phyloP scores from a whole-genome alignment of 2,888 invertebrate genomes.

The Euproctis similis region DNA sequence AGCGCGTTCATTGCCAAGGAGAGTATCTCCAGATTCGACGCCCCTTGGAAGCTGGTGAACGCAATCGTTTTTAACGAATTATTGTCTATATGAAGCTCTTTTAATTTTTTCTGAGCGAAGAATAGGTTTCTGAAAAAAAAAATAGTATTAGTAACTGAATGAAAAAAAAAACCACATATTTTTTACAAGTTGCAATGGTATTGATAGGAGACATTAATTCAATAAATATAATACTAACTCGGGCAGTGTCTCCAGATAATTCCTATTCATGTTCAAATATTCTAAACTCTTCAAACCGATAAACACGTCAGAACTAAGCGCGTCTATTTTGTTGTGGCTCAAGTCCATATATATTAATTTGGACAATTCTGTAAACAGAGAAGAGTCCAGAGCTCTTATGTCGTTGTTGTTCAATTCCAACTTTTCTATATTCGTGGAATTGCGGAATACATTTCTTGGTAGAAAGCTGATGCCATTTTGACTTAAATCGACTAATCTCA shows the following conservation, averaged over 20 bases:
- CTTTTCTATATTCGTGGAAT: slow-evolving; percentile 1
- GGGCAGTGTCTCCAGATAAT: slow-evolving; percentile 10
- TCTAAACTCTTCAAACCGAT: slow-evolving; percentile 5
- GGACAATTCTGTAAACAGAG: not conserved
- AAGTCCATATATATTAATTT: not conserved
- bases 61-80: slow-evolving; percentile 21
- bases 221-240: slow-evolving; percentile 14
- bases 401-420: slow-evolving; percentile 7
- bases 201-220: no score
- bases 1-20: slow-evolving; percentile 25
- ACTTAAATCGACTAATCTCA: slow-evolving; percentile 6
- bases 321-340: not conserved
- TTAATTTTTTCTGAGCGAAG: slow-evolving; percentile 11
- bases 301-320: slow-evolving; percentile 2
- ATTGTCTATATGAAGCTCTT: slow-evolving; percentile 15
- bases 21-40: slow-evolving; percentile 5
- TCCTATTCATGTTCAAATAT: slow-evolving; percentile 11
- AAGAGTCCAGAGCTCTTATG: not conserved
- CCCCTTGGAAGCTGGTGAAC: slow-evolving; percentile 8
- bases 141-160: no score
- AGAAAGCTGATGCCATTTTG: not conserved
- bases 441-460: slow-evolving; percentile 7
- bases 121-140: slow-evolving; percentile 17
- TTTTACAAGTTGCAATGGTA: no score
- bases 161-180: no score